Evolutionary conservation across 2,888 invertebrate genomes (phyloP).

Genomic region (Thelaira solivaga): DNA sequence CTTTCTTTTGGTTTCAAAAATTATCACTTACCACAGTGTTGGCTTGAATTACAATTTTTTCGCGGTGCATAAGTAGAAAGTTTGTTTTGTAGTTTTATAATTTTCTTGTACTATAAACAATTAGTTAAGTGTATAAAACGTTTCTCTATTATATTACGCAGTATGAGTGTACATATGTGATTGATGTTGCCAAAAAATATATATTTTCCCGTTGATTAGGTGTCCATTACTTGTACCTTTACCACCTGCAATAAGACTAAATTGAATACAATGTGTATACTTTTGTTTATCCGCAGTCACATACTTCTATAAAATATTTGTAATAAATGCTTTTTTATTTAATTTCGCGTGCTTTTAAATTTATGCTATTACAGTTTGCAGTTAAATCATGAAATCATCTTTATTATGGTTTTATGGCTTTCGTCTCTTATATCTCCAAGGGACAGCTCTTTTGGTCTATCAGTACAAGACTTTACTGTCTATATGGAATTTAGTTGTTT

Average conservation of each 20-base stretch:
- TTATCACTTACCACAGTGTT: conserved; percentile 47
- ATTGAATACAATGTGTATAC: background rate
- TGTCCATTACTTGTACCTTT: conserved; percentile 14
- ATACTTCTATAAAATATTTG: background rate
- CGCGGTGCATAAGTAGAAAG: conserved; percentile 41
- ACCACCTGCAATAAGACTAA: conserved; percentile 53
- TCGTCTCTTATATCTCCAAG: no score
- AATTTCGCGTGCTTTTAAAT: background rate
- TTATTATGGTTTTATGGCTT: no score
- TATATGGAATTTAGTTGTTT: background rate
- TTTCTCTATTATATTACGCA: conserved; percentile 1
- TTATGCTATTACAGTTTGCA: background rate
- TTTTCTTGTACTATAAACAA: background rate
- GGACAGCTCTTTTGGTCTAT: no score
- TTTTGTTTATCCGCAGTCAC: background rate
- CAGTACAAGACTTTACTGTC: no score
- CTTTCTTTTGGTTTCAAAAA: conserved; percentile 28
- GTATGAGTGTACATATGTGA: background rate
- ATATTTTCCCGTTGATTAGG: conserved; percentile 5
- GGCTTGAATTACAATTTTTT: conserved; percentile 51
- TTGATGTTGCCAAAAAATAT: background rate
- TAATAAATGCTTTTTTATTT: conserved; percentile 7
- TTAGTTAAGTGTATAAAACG: conserved; percentile 28
- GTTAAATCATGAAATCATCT: background rate
- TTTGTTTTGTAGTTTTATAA: conserved; percentile 25